Evolutionary conservation across 2,888 invertebrate species (phyloP).

Genomic region (Parnassius apollo): DNA sequence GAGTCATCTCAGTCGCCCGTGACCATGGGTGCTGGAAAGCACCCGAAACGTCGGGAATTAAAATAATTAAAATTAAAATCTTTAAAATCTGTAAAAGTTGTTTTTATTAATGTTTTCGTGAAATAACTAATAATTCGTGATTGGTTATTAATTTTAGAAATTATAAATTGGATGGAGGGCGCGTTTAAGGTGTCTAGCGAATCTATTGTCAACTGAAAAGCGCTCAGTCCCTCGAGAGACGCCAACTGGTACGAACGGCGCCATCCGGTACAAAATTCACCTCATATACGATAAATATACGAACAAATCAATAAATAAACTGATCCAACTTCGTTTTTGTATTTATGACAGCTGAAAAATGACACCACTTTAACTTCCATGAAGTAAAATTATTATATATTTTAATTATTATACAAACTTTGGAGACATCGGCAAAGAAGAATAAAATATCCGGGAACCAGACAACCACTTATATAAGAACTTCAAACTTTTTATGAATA

Average conservation of each 20-base stretch:
- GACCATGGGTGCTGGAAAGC: too few species aligned
- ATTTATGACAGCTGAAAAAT: not conserved
- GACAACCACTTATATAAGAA: too few species aligned
- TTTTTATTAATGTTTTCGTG: too few species aligned
- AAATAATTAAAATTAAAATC: too few species aligned
- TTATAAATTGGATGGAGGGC: not conserved
- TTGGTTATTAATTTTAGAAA: too few species aligned
- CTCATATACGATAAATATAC: not conserved
- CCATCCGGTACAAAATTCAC: not conserved
- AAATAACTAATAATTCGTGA: too few species aligned
- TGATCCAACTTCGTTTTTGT: not conserved
- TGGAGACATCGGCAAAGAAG: not conserved
- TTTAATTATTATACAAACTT: not conserved
- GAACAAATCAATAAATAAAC: slow-evolving; percentile 2
- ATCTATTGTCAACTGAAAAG: slow-evolving; percentile 1
- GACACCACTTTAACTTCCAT: not conserved
- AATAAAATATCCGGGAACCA: not conserved
- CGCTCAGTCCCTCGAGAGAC: slow-evolving; percentile 20
- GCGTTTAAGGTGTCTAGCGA: slow-evolving; percentile 15
- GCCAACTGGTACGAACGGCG: slow-evolving; percentile 8
- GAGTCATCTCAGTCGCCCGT: too few species aligned
- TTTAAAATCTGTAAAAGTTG: too few species aligned
- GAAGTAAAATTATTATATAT: too few species aligned
- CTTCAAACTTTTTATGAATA: not conserved
- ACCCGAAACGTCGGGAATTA: too few species aligned